Base-by-base conservation (phyloP, 2,113 vertebrate genomes). In the Gadus macrocephalus region DNA sequence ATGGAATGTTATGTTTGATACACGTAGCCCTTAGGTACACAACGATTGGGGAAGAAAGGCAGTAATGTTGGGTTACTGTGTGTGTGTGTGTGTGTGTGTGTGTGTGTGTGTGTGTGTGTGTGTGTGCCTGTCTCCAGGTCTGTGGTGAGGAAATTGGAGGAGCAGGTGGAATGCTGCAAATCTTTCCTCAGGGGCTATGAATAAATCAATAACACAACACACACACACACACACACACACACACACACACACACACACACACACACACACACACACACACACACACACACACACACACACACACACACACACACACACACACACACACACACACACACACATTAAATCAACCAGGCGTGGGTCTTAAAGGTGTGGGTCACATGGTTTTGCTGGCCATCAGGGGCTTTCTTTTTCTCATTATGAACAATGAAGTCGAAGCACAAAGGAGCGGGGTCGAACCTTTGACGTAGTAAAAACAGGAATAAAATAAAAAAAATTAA, bases 111-210 rank as follows among this genome's bases (percentile, higher is more conserved):
- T 17, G 28, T 16, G 11, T 15, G 42, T 62, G 19, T 62, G 12
- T 20, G 20, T 62, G n/a, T 7, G 17, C 2, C 2, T 53, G 62
- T 74, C 56, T 77, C 75, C 83, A 68, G 75, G 68, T 38, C 66
- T 31, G 53, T 20, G 16, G 53, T 5, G 15, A 19, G 53, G 53
- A 87, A 84, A 87, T 81, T 82, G 82, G 67, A 86, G 84, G 81
- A 85, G 87, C 87, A 89, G 88, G 87, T 89, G 87, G 86, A 87
- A 86, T 81, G 74, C 74, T 70, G 74, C 55, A 70, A 74, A 84
- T 74, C 67, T 76, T 72, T 84, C 84, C 83, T 84, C 63, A 0
- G 49, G 75, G 84, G 66, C 20, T 66, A 42, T 62, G 69, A 80
- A 22, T 77, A 72, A 85, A 90, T 87, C 87, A 86, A 88, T 88